Evolutionary conservation across 2,888 invertebrate species (phyloP), one percentile per base, ranked within the genome.

Genomic region (Fissipunctia ypsillon): DNA sequence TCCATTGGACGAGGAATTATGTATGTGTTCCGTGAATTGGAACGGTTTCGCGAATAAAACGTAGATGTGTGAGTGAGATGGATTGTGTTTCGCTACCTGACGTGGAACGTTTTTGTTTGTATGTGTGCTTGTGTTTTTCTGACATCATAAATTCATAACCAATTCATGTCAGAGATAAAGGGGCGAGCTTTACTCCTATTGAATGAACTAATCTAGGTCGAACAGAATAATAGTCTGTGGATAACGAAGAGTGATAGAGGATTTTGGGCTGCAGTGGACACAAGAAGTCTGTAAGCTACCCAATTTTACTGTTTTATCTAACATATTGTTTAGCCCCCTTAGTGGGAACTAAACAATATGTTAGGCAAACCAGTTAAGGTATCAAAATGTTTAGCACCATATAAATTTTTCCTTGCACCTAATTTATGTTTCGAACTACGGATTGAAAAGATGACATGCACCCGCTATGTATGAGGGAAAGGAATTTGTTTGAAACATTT

Each of bases 1-100:
- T 93, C 90, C 92, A 92, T 92, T 91, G 88, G 88, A 88, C 85
- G 88, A 90, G 85, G 86, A 83, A 78, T n/a, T n/a, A n/a, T 80
- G 78, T 85, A 74, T 83, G 84, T 85, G 57, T 67, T 59, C 72
- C 67, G 68, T 70, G 85, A 81, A 86, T 76, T 69, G 64, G 72
- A 65, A 69, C 54, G 76, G 54, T 81, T 81, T 81, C n/a, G 35
- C 70, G 14, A 72, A 81, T 85, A 81, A 76, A 71, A 64, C 31
- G 16, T 25, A 12, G n/a, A 14, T 68, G 84, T 74, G 43, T 57
- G 70, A 56, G 69, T 69, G 48, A 75, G 56, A 71, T 66, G 31
- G 59, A 64, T 85, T 57, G 63, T 82, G 43, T 69, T 63, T 60
- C 25, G 48, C 2, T 69, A 43, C 25, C 56, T 59, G 66, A 52